Percentiles rank a stretch among this genome's conserved stretches.
Evolutionary conservation across 1,140 invertebrate genomes (phyloP).

Genomic region (Drosophila pallidifrons): DNA sequence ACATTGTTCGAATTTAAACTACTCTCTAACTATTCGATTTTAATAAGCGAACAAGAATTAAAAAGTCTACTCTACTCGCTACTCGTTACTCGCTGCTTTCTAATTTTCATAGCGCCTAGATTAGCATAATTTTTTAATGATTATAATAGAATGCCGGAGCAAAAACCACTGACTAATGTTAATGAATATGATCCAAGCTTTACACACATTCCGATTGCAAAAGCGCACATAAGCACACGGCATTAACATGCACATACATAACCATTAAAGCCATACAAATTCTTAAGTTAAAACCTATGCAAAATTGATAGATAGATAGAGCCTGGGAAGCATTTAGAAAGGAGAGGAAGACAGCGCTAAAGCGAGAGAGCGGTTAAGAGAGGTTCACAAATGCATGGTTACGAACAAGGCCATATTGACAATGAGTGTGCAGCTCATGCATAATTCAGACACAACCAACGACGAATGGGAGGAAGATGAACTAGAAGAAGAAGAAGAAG

Average conservation of each 20-base stretch:
- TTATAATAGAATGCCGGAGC: too few relatives aligned
- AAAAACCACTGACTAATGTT: neutral
- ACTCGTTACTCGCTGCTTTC: neutral
- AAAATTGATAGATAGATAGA: conserved; percentile 82
- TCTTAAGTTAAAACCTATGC: conserved; percentile 73
- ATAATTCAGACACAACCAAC: conserved; percentile 64
- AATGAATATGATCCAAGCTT: conserved; percentile 19
- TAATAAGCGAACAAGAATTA: too few relatives aligned
- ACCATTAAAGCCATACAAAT: conserved; percentile 71
- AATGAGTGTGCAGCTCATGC: conserved; percentile 64
- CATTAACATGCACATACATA: conserved; percentile 43
- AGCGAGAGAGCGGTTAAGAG: neutral
- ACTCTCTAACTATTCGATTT: neutral
- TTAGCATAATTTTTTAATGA: too few relatives aligned
- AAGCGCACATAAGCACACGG: conserved; percentile 27
- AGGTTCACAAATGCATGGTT: conserved; percentile 9
- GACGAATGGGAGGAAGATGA: conserved; percentile 22
- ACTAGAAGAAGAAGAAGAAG: conserved; percentile 4
- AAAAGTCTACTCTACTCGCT: neutral
- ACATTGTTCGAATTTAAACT: too few relatives aligned
- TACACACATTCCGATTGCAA: conserved; percentile 13
- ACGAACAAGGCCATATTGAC: conserved; percentile 68
- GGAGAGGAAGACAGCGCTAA: neutral
- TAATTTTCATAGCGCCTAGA: neutral
- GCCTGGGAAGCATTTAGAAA: conserved; percentile 24